Conservation (phyloP, 1,140 invertebrate genomes). For the Atta colombica region DNA sequence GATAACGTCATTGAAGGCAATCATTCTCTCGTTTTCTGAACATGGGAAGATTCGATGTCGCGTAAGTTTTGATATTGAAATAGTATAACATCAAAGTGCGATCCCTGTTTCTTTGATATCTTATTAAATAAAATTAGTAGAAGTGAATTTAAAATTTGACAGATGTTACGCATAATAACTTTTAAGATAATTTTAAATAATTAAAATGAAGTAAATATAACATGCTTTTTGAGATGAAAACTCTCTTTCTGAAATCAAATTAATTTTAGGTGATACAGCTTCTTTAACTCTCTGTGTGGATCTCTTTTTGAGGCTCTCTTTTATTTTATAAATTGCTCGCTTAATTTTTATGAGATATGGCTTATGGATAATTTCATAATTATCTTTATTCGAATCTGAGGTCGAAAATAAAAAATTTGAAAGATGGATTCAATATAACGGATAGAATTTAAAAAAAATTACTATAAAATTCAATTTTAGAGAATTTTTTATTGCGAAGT, state of each 20-base stretch:
- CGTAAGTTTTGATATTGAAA: neutral
- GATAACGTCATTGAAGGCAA: conserved; percentile 18
- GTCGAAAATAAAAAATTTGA: too few species aligned
- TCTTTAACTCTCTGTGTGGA: neutral
- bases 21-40: conserved; percentile 8
- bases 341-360: too few species aligned
- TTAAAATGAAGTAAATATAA: neutral
- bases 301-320: too few species aligned
- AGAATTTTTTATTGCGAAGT: too few species aligned
- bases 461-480: too few species aligned
- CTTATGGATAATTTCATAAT: too few species aligned
- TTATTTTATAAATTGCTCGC: too few species aligned
- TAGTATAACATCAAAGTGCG: neutral
- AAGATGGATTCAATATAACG: too few species aligned
- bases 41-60: conserved; percentile 1
- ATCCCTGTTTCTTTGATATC: neutral
- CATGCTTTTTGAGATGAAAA: neutral
- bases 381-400: too few species aligned
- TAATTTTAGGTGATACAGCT: neutral
- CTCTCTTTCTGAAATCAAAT: neutral
- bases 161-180: neutral
- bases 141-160: conserved; percentile 1
- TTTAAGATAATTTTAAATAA: neutral
- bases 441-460: too few species aligned
- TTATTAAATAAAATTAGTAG: neutral